A percentile compares a stretch with the other conserved stretches of the same genome.
phyloP scores from a whole-genome alignment of 92 coral and sea anemone genomes.

The Paragorgia papillata region DNA sequence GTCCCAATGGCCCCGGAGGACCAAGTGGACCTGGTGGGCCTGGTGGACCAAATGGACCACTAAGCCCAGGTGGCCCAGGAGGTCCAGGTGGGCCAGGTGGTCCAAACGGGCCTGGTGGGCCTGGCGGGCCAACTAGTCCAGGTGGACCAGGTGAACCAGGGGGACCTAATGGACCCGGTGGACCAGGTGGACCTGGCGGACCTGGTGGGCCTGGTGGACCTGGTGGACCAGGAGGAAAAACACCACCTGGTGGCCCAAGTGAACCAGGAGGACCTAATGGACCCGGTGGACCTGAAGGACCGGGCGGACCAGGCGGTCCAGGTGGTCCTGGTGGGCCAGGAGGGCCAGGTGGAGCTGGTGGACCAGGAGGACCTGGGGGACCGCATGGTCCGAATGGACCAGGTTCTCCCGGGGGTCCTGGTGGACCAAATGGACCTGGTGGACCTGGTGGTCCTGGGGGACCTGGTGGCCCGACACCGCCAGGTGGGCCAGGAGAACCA shows the following conservation, averaged over 20 bases:
- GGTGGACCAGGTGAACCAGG: conserved; percentile 62
- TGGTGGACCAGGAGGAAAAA: conserved; percentile 69
- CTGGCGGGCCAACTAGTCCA: conserved; percentile 33
- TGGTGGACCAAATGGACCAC: conserved; percentile 69
- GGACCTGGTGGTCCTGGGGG: background rate
- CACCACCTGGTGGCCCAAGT: conserved; percentile 62
- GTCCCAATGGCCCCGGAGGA: conserved; percentile 67
- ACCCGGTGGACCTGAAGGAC: conserved; percentile 30
- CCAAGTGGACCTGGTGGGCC: conserved; percentile 62
- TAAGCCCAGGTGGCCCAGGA: conserved; percentile 58
- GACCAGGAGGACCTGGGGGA: conserved; percentile 86
- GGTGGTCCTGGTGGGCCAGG: conserved; percentile 83
- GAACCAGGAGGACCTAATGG: conserved; percentile 73
- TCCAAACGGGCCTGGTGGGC: conserved; percentile 57
- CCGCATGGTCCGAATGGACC: conserved; percentile 89
- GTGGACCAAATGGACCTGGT: background rate
- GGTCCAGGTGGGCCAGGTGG: conserved; percentile 59
- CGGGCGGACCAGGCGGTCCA: conserved; percentile 68
- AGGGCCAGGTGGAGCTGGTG: conserved; percentile 77
- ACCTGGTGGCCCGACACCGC: conserved; percentile 3
- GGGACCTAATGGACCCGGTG: conserved; percentile 76
- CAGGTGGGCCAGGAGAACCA: conserved; percentile 62
- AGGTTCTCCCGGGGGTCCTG: conserved; percentile 30
- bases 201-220: conserved; percentile 60
- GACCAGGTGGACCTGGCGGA: conserved; percentile 43